Evolutionary conservation across 1,140 invertebrate genomes (phyloP), one percentile per base, ranked within the genome.

Genomic region (Drosophila ironensis): DNA sequence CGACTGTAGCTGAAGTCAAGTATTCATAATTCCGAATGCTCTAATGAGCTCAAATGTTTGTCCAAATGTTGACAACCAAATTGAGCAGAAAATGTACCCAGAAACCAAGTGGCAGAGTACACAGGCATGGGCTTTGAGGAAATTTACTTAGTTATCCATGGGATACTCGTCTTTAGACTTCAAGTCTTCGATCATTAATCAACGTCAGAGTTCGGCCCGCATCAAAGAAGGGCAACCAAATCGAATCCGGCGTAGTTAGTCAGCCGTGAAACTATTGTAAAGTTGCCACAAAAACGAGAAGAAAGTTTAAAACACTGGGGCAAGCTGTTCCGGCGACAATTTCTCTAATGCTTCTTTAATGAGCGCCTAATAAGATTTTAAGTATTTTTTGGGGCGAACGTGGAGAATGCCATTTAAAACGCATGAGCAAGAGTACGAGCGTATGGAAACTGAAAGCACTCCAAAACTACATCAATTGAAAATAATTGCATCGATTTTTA

Each of bases 1-100:
- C 14, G 33, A 47, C 38, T 22, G 9, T 12, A 35, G 14, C 50
- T 48, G 38, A 64, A 70, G 70, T 57, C 66, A 67, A 72, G 76
- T 81, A 81, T 81, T 81, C 78, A 81, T 81, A 81, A 81, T 81
- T 67, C 60, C 48, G 46, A 52, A 37, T 54, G 56, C 75, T 63
- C 69, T 82, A 86, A 84, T 86, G 60, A 86, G 80, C 71, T 27
- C 61, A 46, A 84, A 84, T 84, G 73, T 82, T 84, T 82, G 73
- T 66, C 73, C 75, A 70, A 82, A 59, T 86, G 60, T 63, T 78
- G 74, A 84, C 80, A 86, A 71, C 45, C 64, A 69, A 86, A 86
- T 86, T 86, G 81, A 71, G 60, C 81, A 51, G 80, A 80, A 84
- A 86, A 84, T 84, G 30, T 45, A 47, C 54, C 33, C 9, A 14